Evolutionary conservation across 2,888 invertebrate species (phyloP), one percentile per base, ranked within the genome.

Genomic region (Papilio gigon): DNA sequence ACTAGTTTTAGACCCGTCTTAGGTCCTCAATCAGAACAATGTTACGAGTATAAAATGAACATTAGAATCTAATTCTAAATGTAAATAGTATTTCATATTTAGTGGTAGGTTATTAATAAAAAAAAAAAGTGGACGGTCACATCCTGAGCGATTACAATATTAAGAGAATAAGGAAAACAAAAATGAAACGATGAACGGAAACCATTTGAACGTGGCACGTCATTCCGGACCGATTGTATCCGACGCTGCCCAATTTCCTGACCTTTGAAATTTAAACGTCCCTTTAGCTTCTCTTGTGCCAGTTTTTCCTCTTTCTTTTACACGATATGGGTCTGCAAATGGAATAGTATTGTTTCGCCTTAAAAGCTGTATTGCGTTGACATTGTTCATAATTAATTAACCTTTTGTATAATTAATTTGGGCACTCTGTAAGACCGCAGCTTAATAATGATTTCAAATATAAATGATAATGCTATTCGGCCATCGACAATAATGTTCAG

Each of bases 231-330:
- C 85, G 87, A 86, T 89, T 88, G 90, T 90, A 90, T 91, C 90
- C 90, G 89, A 86, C 86, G 88, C 86, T 87, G 86, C 86, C 86
- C 89, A 90, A 91, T 90, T 90, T 91, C 90, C 90, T 84, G 87
- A 72, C 77, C 83, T 81, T 83, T 85, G 82, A 84, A 85, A 87
- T 82, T 82, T 83, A 81, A 44, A 25, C 35, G 63, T 67, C 80
- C 81, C 77, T 80, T 72, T 82, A 81, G 81, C 84, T 86, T 87
- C 87, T 88, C 84, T 86, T 87, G 60, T 85, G 82, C 80, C 79
- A 80, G 76, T 78, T 79, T 82, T 84, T 83, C 81, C 78, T 78
- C 76, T 77, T 76, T 70, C 76, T 78, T 65, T 42, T 30, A 58
- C 33, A 11, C 67, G 47, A 50, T 37, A 50, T 50, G 35, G 60